Conservation (phyloP, 1,140 invertebrate species). For the Philaenus spumarius region DNA sequence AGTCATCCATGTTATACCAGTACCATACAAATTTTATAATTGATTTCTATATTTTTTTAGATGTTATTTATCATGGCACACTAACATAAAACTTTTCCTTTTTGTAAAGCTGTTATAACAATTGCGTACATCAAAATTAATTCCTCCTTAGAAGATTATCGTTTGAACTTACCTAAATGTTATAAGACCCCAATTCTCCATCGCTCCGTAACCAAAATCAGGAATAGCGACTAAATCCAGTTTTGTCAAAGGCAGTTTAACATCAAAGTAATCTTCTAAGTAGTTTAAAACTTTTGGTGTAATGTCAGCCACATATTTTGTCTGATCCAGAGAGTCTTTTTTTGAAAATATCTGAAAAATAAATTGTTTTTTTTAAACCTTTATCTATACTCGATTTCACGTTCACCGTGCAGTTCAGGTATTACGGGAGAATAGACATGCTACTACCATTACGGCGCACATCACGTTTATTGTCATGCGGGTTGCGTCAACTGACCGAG, state of each 20-base stretch:
- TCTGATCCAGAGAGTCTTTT: constrained; percentile 69
- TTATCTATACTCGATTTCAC: too few species aligned
- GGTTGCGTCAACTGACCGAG: too few species aligned
- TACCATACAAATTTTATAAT: neutral
- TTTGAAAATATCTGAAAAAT: constrained; percentile 63
- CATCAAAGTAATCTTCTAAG: constrained; percentile 45
- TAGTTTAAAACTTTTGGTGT: constrained; percentile 50
- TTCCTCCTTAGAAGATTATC: constrained; percentile 17
- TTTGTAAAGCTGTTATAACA: constrained; percentile 53
- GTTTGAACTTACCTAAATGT: constrained; percentile 54
- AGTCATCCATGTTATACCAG: neutral
- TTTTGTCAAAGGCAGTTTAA: constrained; percentile 51
- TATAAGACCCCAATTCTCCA: too few species aligned
- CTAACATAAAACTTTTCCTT: neutral
- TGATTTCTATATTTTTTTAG: neutral
- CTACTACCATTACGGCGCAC: too few species aligned
- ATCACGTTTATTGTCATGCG: too few species aligned
- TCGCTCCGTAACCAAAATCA: constrained; percentile 63
- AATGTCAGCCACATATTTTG: constrained; percentile 66
- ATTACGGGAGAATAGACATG: too few species aligned
- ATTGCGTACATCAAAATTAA: neutral
- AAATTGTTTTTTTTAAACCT: too few species aligned
- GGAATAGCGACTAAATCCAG: constrained; percentile 62
- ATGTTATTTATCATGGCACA: neutral
- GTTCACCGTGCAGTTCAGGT: too few species aligned